Evolutionary conservation across 1,140 invertebrate genomes (phyloP).

Genomic region (Ylistrum balloti): DNA sequence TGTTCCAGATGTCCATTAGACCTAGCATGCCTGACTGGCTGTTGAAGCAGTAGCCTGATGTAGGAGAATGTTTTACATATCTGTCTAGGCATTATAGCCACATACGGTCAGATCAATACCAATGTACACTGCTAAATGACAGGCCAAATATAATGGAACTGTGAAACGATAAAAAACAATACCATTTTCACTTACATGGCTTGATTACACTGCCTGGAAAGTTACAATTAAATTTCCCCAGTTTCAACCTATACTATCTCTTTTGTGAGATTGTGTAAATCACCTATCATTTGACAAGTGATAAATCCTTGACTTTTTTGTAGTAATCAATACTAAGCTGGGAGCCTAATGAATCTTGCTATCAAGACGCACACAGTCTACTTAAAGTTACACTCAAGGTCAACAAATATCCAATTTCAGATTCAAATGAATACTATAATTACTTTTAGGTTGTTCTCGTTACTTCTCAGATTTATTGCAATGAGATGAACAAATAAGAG

Average conservation of each 20-base stretch:
- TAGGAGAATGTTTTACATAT: neutral
- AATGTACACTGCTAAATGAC: neutral
- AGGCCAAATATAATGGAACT: conserved; percentile 12
- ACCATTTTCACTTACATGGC: neutral
- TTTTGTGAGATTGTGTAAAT: neutral
- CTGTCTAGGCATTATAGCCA: neutral
- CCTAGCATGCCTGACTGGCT: neutral
- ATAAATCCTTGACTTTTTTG: neutral
- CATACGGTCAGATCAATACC: neutral
- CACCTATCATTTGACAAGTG: neutral
- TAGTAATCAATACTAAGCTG: neutral
- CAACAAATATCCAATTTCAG: neutral
- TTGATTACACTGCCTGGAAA: neutral
- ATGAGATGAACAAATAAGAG: neutral
- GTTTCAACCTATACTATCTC: neutral
- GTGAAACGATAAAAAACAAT: neutral
- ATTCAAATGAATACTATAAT: neutral
- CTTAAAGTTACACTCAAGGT: neutral
- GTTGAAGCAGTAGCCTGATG: neutral
- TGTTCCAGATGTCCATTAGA: neutral
- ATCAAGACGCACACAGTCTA: neutral
- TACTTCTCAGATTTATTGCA: neutral
- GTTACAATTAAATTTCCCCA: neutral
- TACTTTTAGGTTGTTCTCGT: neutral
- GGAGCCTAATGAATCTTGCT: neutral